A percentile compares a stretch with the other conserved stretches of the same genome.
phyloP scores from a whole-genome alignment of 2,888 invertebrate species.

The Lithophane semibrunnea region DNA sequence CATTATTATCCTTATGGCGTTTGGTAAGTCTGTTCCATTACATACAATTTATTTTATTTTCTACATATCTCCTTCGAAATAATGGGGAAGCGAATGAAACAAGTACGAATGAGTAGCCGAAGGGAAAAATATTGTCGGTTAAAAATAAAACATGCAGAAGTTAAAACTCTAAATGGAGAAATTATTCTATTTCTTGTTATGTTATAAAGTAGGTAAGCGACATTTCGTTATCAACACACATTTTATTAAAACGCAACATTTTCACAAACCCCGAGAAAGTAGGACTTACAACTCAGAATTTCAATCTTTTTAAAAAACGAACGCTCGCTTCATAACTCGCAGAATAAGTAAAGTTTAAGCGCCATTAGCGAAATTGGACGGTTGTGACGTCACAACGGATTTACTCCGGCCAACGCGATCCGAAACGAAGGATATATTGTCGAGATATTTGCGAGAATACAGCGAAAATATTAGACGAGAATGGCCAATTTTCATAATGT shows the following conservation, averaged over 20 bases:
- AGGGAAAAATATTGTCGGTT: background rate
- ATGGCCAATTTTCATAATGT: conserved; percentile 68
- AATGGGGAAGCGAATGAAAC: background rate
- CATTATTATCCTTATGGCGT: background rate
- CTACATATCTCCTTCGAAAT: background rate
- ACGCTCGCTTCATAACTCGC: conserved; percentile 75
- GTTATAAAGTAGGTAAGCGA: background rate
- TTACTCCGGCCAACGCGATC: conserved; percentile 67
- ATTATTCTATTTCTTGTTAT: too few species aligned
- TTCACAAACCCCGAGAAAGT: conserved; percentile 33
- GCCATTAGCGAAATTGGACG: conserved; percentile 86
- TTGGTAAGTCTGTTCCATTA: conserved; percentile 38
- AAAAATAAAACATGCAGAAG: background rate
- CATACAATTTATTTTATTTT: background rate
- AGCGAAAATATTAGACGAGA: conserved; percentile 63
- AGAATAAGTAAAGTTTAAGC: conserved; percentile 82
- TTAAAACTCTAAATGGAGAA: background rate
- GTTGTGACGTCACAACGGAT: conserved; percentile 81
- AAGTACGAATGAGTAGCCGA: too few species aligned
- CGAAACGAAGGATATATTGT: conserved; percentile 65
- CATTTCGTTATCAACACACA: background rate
- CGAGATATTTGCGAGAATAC: conserved; percentile 58
- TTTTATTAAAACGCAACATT: conserved; percentile 16
- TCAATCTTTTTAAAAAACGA: conserved; percentile 67
- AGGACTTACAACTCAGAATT: conserved; percentile 55